Evolutionary conservation across 2,113 vertebrate species (phyloP), one percentile per base, ranked within the genome.

Genomic region (Onychorhynchus coronatus): DNA sequence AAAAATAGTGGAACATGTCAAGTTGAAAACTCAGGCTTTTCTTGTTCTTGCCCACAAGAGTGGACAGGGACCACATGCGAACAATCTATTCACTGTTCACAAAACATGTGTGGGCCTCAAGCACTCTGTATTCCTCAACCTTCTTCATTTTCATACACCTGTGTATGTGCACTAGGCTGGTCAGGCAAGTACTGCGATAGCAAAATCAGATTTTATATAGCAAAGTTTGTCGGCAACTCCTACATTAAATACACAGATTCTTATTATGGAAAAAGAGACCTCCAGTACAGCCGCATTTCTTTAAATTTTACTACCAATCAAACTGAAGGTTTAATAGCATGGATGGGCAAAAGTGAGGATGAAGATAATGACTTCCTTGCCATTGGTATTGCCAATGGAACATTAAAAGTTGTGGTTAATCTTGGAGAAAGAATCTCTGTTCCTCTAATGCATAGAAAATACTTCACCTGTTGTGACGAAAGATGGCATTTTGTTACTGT

Each of bases 301-400:
- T 97, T 99, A 46, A 98, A 98, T 92, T 98, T 99, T 68, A 97
- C 77, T n/a, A 93, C 98, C 4, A 95, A n/a, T 78, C 86, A 97
- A 33, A 93, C 61, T 10, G 98, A 98, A 62, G 97, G 96, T 46
- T 91, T 99, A 97, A 97, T 99, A 44, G 39, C 96, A 84, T 99
- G 99, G 99, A 97, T 98, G 98, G 99, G 99, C 24, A 98, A 95
- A 86, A 98, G 97, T 18, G 97, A 98, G 74, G 96, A 98, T 9
- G 98, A 99, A 92, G 98, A 98, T 20, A 98, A 99, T 16, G 98
- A 99, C 85, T 99, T 99, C 94, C 98, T 99, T 59, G 98, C 98
- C 16, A 94, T 98, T 14, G 99, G 99, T 28, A 96, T 99, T 33
- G 89, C 98, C 68, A 93, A 95, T 10, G 97, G 98, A 28, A 92